Conservation (phyloP, 2,113 vertebrate genomes). For the Pseudopodoces humilis region DNA sequence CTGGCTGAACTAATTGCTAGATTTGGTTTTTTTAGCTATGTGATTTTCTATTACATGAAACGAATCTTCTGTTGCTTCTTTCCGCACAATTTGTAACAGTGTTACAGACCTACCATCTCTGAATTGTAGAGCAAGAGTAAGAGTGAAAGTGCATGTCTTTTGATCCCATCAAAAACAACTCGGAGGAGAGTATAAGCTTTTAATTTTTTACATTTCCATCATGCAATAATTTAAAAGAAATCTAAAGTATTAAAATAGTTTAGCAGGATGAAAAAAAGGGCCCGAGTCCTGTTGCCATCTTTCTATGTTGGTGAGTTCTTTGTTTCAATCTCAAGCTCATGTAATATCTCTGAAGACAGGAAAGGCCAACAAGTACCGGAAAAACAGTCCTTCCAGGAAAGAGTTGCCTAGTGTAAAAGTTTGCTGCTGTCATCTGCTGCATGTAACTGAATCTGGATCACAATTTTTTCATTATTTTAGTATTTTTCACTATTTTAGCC, state of each 20-base stretch:
- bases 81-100: background rate
- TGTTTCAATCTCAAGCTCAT: background rate
- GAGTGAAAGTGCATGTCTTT: background rate
- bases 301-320: background rate
- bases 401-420: background rate
- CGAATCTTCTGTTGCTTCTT: background rate
- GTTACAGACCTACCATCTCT: background rate
- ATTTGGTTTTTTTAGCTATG: background rate
- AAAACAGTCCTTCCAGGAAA: background rate
- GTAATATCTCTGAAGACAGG: background rate
- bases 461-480: background rate
- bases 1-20: background rate
- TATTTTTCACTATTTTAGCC: background rate
- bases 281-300: background rate
- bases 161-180: background rate
- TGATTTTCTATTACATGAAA: background rate
- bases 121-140: background rate
- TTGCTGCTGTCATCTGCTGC: background rate
- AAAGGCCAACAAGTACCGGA: background rate
- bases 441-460: background rate
- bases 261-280: background rate
- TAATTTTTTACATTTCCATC: background rate
- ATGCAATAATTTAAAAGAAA: background rate
- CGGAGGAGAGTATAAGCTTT: background rate
- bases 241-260: background rate